Conservation (phyloP, 2,888 invertebrate genomes). For the Cancer borealis region DNA sequence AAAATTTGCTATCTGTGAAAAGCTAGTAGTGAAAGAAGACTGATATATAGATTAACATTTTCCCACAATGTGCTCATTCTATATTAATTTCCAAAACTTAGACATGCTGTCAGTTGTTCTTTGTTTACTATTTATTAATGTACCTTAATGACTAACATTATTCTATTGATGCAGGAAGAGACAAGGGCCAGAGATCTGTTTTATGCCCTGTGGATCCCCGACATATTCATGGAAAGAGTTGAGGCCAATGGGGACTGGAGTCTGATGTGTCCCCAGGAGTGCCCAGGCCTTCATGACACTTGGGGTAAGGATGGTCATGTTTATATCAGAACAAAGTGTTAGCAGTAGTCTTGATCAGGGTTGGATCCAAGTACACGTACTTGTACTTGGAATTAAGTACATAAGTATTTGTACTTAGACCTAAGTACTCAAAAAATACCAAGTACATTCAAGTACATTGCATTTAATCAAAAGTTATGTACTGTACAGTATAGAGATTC, state of each 20-base stretch:
- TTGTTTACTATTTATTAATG: background rate
- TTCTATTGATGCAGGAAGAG: slow-evolving; percentile 85
- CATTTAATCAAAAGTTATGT: too few relatives aligned
- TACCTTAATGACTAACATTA: background rate
- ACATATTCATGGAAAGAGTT: slow-evolving; percentile 97
- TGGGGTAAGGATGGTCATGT: slow-evolving; percentile 86
- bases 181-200: slow-evolving; percentile 96
- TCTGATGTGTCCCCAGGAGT: slow-evolving; percentile 97
- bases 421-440: too few relatives aligned
- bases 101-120: background rate
- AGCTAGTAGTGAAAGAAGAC: too few relatives aligned
- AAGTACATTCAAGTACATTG: too few relatives aligned
- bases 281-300: slow-evolving; percentile 92
- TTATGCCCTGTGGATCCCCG: slow-evolving; percentile 98
- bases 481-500: too few relatives aligned
- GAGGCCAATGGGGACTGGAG: slow-evolving; percentile 93
- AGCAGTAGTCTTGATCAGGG: background rate
- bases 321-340: background rate
- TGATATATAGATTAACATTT: too few relatives aligned
- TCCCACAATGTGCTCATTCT: background rate
- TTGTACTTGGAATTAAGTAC: too few relatives aligned
- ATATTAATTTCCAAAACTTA: background rate
- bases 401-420: too few relatives aligned
- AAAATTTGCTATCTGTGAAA: too few relatives aligned
- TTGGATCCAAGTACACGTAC: too few relatives aligned